Base-by-base conservation (phyloP, 2,888 invertebrate species). In the Drosophila cognata region DNA sequence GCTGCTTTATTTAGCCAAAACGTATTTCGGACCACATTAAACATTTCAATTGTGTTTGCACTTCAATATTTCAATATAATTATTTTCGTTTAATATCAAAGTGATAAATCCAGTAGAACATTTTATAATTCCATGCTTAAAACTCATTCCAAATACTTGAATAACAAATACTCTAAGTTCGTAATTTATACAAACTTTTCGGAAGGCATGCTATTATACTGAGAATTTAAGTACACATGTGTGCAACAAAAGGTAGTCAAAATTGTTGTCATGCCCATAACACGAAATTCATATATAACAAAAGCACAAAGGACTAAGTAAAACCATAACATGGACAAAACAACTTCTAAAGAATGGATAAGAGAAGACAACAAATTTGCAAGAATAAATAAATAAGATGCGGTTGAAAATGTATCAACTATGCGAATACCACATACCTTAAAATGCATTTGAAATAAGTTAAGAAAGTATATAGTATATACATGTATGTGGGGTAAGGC, bases 221-320 rank as follows among this genome's bases (percentile, higher is more conserved):
- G 72, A 74, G 70, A 84, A 71, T 79, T 66, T 65, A 52, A 75
- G 62, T 52, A 46, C 13, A 11, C 16, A 31, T 67, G 50, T 63
- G 58, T 18, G 28, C 38, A 8, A 50, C 52, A 59, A 61, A 68
- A 63, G 70, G 66, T 38, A 50, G 28, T 33, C 36, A 60, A 74
- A 67, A 75, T 78, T 82, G 67, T 82, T 86, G 79, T 80, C 80
- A 80, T 74, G 71, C 75, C 65, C 21, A 74, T 51, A 73, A 82
- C 21, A 31, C 11, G 0, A 43, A 43, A 33, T 74, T 71, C 81
- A 88, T 78, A 84, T 86, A 86, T 86, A 38, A 29, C 57, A 79
- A 70, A 53, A 65, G 70, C 76, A 86, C 82, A 88, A 85, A 78
- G 70, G 73, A 68, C 80, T 58, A 63, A 60, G 61, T 72, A 74